Conservation (phyloP, 2,797 vertebrate genomes). For the Neomorphus geoffroyi region DNA sequence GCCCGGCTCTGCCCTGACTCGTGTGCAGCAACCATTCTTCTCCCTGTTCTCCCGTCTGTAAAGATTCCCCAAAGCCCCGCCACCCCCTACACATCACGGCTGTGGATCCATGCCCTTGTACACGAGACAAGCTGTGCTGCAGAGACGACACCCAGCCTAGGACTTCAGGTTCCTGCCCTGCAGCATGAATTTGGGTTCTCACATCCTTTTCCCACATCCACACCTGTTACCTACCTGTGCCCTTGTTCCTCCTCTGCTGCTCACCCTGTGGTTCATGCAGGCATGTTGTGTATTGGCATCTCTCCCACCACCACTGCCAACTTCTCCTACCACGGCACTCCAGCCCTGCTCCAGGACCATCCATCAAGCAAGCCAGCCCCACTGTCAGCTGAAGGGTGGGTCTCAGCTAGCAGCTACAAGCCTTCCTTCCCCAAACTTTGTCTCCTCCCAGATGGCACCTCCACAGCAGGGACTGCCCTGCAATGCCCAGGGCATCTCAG, state of each 20-base stretch:
- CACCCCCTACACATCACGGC: fast-evolving
- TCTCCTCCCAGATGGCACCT: no score
- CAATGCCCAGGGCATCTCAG: no score
- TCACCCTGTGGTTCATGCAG: no score
- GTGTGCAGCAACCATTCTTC: background rate
- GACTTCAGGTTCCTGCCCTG: background rate
- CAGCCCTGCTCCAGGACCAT: background rate
- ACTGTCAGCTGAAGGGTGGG: no score
- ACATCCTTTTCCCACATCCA: background rate
- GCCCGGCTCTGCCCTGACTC: no score
- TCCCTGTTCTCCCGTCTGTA: background rate
- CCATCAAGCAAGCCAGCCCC: no score
- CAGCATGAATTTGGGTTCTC: background rate
- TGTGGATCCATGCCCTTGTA: background rate
- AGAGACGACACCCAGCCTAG: background rate
- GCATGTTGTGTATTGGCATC: no score
- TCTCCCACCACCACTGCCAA: background rate
- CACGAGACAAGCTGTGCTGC: background rate
- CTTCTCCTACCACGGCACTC: background rate
- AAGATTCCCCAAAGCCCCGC: background rate
- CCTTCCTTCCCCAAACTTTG: background rate
- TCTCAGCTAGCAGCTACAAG: background rate
- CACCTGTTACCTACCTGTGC: background rate
- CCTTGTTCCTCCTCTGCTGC: background rate
- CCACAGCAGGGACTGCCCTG: background rate